Percentiles rank a stretch among this genome's conserved stretches.
Evolutionary conservation across 53 echinoderm and acorn worm genomes (phyloP).

Genomic region (Stichopus horrens): DNA sequence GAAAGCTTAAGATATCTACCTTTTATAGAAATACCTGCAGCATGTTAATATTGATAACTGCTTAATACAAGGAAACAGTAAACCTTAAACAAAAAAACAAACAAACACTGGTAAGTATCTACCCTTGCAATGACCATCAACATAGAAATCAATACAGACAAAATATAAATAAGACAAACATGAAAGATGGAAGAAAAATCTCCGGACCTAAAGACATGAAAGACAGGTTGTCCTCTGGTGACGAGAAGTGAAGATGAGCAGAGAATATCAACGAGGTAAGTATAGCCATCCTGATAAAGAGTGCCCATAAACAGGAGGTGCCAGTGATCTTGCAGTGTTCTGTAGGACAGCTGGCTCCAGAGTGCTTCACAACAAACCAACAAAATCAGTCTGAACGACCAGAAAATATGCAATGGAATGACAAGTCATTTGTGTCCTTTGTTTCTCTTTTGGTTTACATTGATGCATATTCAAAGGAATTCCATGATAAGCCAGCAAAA

Average conservation of each 20-base stretch:
- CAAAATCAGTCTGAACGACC: not conserved
- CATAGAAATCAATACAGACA: not conserved
- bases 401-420: not conserved
- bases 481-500: not conserved
- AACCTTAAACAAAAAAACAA: not conserved
- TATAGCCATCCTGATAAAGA: slow-evolving; percentile 24
- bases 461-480: not conserved
- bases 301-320: not conserved
- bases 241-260: slow-evolving; percentile 32
- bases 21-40: too few relatives aligned
- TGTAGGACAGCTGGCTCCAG: not conserved
- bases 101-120: not conserved
- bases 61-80: not conserved
- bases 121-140: not conserved
- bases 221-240: slow-evolving; percentile 30
- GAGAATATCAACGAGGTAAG: slow-evolving; percentile 27
- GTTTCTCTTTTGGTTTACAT: not conserved
- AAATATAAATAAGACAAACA: not conserved
- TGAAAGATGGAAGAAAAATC: not conserved
- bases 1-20: too few relatives aligned
- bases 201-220: not conserved
- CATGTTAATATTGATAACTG: too few relatives aligned
- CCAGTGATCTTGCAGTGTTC: not conserved
- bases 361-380: not conserved
- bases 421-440: slow-evolving; percentile 21